Evolutionary conservation across 2,797 vertebrate species (phyloP), one percentile per base, ranked within the genome.

Genomic region (Chelon auratus): DNA sequence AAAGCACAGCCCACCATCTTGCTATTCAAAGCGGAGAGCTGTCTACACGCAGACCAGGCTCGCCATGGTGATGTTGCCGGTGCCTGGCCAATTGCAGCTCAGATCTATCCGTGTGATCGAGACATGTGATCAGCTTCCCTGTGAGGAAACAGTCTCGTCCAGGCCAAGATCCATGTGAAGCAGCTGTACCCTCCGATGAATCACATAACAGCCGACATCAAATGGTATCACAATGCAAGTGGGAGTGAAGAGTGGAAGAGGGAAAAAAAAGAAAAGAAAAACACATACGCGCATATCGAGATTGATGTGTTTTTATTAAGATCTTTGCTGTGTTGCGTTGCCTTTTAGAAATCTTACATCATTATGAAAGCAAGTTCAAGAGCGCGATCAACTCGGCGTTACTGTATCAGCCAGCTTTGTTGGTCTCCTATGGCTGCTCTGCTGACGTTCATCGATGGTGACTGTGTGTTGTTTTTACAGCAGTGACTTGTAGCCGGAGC

Each of bases 131-230:
- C 84, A 63, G 65, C 84, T 72, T 78, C 75, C 77, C 86, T 84
- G 86, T 85, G 82, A 92, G 82, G 83, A 91, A 88, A 86, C 82
- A 89, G 81, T 89, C 83, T 68, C 58, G 83, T 88, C 88, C 91
- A 84, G 86, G 87, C 90, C 92, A 89, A 91, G 87, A 90, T 83
- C 82, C 82, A 83, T 80, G 82, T 71, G 87, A 83, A 88, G 89
- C 89, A 92, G 89, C 89, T 91, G 83, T 87, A 81, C 80, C 86
- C 91, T 90, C 86, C 39, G 56, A 91, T 92, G 90, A 91, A 86
- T 81, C 91, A 83, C 80, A 77, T 59, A 85, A 84, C 77, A 86
- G 78, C 79, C 80, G 45, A 89, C 84, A 89, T 93, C 75, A 89
- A 90, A 89, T 80, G 39, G 65, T 64, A 81, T 77, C 82, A 69